Evolutionary conservation across 2,113 vertebrate genomes (phyloP).

Genomic region (Formicarius rufipectus): DNA sequence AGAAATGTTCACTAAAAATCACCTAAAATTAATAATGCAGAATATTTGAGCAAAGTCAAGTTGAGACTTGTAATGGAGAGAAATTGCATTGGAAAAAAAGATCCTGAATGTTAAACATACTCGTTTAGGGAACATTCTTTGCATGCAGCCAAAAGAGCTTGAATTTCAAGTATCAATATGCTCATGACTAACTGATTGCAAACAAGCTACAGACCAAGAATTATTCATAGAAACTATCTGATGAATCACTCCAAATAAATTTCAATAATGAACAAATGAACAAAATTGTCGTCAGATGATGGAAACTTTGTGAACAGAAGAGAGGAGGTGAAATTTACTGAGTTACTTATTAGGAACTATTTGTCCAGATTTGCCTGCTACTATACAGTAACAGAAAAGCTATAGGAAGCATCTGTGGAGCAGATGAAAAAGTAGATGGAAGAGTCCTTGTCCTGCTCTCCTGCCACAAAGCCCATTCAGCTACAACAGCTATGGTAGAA

Average conservation of each 20-base stretch:
- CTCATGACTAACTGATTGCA: constrained; percentile 29
- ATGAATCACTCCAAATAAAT: constrained; percentile 29
- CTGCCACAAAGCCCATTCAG: not conserved
- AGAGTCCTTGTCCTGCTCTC: not conserved
- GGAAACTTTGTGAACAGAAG: constrained; percentile 29
- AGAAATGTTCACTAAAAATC: not conserved
- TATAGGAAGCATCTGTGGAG: not conserved
- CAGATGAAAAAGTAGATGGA: not conserved
- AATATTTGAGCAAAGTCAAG: not conserved
- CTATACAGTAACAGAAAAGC: not conserved
- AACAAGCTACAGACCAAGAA: constrained; percentile 28
- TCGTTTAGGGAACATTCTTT: not conserved
- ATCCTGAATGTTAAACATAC: not conserved
- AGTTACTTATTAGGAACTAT: constrained; percentile 4
- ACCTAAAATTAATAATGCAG: not conserved
- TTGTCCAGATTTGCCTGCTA: not conserved
- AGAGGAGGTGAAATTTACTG: constrained; percentile 14
- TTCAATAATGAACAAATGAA: constrained; percentile 9
- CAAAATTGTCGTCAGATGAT: constrained; percentile 25
- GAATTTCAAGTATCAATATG: constrained; percentile 42
- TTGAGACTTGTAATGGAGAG: not conserved
- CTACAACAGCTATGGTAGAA: not conserved
- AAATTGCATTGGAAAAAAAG: constrained; percentile 7
- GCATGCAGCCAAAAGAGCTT: constrained; percentile 28
- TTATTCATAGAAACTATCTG: constrained; percentile 36